A percentile compares a stretch with the other conserved stretches of the same genome.
Evolutionary conservation across 2,113 vertebrate genomes (phyloP).

Genomic region (Oxyruncus cristatus): DNA sequence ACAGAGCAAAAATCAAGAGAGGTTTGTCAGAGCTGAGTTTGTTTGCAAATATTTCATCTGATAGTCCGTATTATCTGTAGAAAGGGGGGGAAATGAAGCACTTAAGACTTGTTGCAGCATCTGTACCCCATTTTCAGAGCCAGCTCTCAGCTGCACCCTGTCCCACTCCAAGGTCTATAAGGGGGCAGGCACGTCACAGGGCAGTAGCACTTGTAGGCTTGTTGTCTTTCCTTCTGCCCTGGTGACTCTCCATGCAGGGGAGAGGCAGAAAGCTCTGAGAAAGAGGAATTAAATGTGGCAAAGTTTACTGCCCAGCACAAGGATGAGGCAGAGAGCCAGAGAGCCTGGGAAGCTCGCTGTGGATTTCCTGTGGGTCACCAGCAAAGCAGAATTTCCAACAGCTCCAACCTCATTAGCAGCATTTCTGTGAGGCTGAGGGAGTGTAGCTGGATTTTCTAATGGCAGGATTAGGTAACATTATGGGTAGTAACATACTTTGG

Average conservation of each 20-base stretch:
- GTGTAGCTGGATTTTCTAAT: constrained; percentile 20
- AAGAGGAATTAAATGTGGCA: background rate
- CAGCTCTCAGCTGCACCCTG: background rate
- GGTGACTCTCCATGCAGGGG: background rate
- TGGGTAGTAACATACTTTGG: background rate
- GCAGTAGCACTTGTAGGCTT: background rate
- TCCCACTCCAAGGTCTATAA: background rate
- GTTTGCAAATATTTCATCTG: background rate
- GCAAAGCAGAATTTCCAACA: background rate
- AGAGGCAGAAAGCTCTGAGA: background rate
- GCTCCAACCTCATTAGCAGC: constrained; percentile 1
- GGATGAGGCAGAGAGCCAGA: background rate
- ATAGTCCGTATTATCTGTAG: background rate
- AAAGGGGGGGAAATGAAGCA: background rate
- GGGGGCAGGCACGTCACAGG: background rate
- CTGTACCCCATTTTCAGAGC: background rate
- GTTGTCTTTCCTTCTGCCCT: background rate
- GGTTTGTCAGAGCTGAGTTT: background rate
- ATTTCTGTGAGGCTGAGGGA: background rate
- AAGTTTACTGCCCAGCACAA: background rate
- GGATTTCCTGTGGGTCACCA: background rate
- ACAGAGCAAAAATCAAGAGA: background rate
- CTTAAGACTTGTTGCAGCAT: background rate
- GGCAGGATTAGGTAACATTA: constrained; percentile 44
- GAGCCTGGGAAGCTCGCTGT: background rate